Base-by-base conservation (phyloP, 2,888 invertebrate species). In the Eilema depressum region DNA sequence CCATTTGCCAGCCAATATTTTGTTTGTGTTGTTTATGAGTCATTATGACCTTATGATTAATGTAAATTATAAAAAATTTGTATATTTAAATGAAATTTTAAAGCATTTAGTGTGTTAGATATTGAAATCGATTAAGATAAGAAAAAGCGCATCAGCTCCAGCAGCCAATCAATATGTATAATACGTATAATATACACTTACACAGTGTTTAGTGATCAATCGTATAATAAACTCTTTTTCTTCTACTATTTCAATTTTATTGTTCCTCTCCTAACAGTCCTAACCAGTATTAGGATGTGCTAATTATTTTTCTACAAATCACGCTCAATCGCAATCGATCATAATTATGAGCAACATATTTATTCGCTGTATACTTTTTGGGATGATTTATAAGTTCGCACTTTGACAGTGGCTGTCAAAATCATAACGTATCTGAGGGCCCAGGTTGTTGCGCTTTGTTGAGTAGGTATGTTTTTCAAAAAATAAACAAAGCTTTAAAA, bases 341-440 rank as follows among this genome's bases (percentile, higher is more conserved):
- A 83, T 80, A 77, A 77, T 85, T 83, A 80, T 68, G 62, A 53
- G 75, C 62, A 81, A 75, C 75, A 76, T 75, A 80, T 80, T 80
- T 81, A 82, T 80, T 78, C 63, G 61, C 75, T 74, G 75, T 73
- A 66, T 80, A 79, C 73, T 83, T 83, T 75, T 67, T 61, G 66
- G 70, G 47, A 73, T 82, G 80, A 80, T 80, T 76, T 80, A 80
- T 81, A 74, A 69, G 75, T 75, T 78, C 63, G 66, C 63, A 76
- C 76, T 85, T 76, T 81, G 84, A 85, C 85, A 85, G 84, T 47
- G 53, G 68, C 79, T 80, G 83, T 73, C 83, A 82, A 75, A 80
- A 78, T 68, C 67, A 78, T 80, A 76, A 81, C 76, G 78, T 79
- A 83, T 83, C 76, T 75, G 75, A 70, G 68, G 70, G 41, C 63